A percentile compares a stretch with the other conserved stretches of the same genome.
Conservation (phyloP, 2,113 vertebrate species). For the Nannospalax galili region DNA sequence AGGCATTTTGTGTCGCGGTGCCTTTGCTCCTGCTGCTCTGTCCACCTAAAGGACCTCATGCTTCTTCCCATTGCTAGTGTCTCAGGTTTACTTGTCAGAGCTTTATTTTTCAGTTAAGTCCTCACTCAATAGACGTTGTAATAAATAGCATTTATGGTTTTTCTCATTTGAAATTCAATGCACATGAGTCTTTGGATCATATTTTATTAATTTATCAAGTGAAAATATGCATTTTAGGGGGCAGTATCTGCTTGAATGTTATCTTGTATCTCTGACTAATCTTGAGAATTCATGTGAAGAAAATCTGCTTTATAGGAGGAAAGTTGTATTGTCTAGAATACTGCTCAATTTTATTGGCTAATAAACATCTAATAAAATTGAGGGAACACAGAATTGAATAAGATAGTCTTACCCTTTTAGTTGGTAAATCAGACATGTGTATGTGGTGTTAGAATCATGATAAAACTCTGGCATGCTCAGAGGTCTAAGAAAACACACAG, state of each 20-base stretch:
- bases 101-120: no score
- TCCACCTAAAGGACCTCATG: not conserved
- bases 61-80: no score
- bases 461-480: not conserved
- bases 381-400: not conserved
- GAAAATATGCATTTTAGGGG: not conserved
- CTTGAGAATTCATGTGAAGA: not conserved
- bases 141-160: no score
- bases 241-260: not conserved
- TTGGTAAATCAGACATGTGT: not conserved
- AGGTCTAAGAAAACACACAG: not conserved
- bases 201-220: not conserved
- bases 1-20: not conserved
- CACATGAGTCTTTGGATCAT: no score
- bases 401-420: not conserved
- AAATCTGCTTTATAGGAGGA: conserved; percentile 28
- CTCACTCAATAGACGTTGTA: no score
- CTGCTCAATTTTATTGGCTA: not conserved
- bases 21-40: not conserved
- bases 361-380: not conserved
- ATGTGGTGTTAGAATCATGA: not conserved
- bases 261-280: conserved; percentile 9
- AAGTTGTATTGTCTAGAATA: not conserved
- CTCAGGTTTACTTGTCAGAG: no score
- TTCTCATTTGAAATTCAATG: no score